These are phyloP conservation scores for Acropora tenuis DNA, from an alignment of 64 coral and sea anemone genomes.

Conservation along the genomic window DNA sequence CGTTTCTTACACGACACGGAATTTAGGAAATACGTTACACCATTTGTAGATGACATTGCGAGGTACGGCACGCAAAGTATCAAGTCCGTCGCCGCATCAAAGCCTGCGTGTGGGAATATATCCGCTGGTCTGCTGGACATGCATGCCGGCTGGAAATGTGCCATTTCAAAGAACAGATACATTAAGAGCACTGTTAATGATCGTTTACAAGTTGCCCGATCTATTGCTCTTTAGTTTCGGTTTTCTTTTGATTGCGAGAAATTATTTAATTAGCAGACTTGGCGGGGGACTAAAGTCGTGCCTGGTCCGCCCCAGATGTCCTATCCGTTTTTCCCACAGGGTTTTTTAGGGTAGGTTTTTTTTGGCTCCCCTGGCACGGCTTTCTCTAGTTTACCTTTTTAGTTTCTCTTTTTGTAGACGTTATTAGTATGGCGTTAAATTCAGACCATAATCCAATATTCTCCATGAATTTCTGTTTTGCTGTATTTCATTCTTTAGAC, in stretches of 20 bases:
- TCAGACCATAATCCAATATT: slow-evolving; percentile 12
- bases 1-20: slow-evolving; percentile 49
- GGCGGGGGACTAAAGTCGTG: background rate
- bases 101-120: slow-evolving; percentile 3
- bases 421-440: background rate
- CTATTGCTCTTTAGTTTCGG: background rate
- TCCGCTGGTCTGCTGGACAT: background rate
- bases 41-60: background rate
- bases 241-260: background rate
- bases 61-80: slow-evolving; percentile 1
- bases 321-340: slow-evolving; percentile 30
- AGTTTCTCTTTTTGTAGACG: background rate
- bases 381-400: slow-evolving; percentile 18
- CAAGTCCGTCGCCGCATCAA: slow-evolving; percentile 15
- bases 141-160: slow-evolving; percentile 27
- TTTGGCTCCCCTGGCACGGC: slow-evolving; percentile 28
- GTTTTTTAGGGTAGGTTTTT: slow-evolving; percentile 38
- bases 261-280: background rate
- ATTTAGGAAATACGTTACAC: background rate
- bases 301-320: slow-evolving; percentile 24
- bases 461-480: slow-evolving; percentile 13
- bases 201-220: background rate
- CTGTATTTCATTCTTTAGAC: slow-evolving; percentile 19
- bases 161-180: slow-evolving; percentile 21
- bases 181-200: background rate